Evolutionary conservation across 2,888 invertebrate genomes (phyloP).

Genomic region (Rotaria socialis): DNA sequence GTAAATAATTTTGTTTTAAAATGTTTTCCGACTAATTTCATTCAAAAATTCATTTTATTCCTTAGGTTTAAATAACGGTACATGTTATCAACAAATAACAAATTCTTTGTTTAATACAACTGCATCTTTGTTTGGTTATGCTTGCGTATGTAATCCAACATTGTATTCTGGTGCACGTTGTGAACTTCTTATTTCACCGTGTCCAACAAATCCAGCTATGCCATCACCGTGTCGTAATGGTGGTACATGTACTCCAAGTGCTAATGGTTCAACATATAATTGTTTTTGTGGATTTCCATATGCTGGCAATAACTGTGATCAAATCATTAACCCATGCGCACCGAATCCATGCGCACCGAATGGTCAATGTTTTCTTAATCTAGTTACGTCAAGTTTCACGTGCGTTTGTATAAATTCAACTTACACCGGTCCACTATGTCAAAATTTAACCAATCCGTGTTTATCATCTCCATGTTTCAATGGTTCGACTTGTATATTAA

Average conservation of each 20-base stretch:
- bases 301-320: constrained; percentile 40
- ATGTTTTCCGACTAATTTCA: no score
- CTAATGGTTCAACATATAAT: constrained; percentile 2
- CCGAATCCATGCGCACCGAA: constrained; percentile 37
- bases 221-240: constrained; percentile 44
- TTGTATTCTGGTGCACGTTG: constrained; percentile 14
- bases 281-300: constrained; percentile 37
- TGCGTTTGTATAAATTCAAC: constrained; percentile 38
- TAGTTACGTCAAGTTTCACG: constrained; percentile 12
- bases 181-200: background rate
- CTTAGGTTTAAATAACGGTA: constrained; percentile 12
- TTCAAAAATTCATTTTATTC: background rate
- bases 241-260: constrained; percentile 38
- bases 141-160: constrained; percentile 34
- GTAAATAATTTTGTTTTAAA: background rate
- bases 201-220: background rate
- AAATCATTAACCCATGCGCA: constrained; percentile 34
- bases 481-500: constrained; percentile 38
- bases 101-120: background rate
- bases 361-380: constrained; percentile 37
- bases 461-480: constrained; percentile 33
- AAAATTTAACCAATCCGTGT: constrained; percentile 38
- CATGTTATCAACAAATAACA: background rate
- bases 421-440: constrained; percentile 39
- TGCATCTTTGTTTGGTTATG: background rate